Percentiles rank a stretch among this genome's conserved stretches.
Conservation (phyloP, 2,888 invertebrate genomes). For the Melangyna quadrimaculata region DNA sequence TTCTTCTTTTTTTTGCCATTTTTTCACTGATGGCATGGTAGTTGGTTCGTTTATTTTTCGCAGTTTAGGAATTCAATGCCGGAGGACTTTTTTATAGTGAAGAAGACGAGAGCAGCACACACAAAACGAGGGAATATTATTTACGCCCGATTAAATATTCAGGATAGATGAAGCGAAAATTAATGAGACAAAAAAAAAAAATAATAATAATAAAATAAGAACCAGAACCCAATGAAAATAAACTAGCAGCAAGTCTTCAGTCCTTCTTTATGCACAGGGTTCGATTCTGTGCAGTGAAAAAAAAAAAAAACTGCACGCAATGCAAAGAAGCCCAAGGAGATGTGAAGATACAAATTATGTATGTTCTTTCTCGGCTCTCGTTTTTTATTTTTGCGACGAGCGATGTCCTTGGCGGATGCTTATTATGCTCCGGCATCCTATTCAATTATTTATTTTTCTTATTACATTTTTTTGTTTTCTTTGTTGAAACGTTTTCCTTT, state of each 20-base stretch:
- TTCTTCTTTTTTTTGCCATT: neutral
- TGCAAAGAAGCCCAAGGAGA: slow-evolving; percentile 3
- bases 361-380: neutral
- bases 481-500: slow-evolving; percentile 17
- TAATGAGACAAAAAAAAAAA: slow-evolving; percentile 10
- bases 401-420: slow-evolving; percentile 52
- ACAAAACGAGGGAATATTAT: slow-evolving; percentile 54
- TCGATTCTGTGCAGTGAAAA: slow-evolving; percentile 20
- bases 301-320: slow-evolving; percentile 28
- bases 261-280: neutral
- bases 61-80: slow-evolving; percentile 55
- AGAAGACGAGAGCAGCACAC: neutral
- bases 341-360: slow-evolving; percentile 43
- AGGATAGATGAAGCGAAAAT: slow-evolving; percentile 63
- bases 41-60: slow-evolving; percentile 35
- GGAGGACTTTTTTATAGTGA: slow-evolving; percentile 17
- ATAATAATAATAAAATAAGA: slow-evolving; percentile 3
- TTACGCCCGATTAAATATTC: slow-evolving; percentile 70
- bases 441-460: slow-evolving; percentile 72
- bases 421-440: slow-evolving; percentile 59
- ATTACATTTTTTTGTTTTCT: slow-evolving; percentile 35
- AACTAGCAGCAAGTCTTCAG: neutral
- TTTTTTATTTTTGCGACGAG: neutral
- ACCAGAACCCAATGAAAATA: neutral
- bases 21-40: neutral